Conservation (phyloP, 2,113 vertebrate genomes). For the Ovibos moschatus region DNA sequence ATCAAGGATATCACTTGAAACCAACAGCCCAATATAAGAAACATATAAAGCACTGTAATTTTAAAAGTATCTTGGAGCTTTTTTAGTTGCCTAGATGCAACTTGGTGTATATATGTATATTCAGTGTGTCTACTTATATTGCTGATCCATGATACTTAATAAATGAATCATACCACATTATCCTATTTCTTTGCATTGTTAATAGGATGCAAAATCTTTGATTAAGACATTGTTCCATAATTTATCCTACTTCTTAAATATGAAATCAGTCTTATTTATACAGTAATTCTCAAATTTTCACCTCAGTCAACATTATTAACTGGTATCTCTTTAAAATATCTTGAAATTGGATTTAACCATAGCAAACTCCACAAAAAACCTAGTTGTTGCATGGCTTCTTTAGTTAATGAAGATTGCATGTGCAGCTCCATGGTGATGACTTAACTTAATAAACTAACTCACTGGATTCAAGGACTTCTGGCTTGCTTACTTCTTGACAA, state of each 20-base stretch:
- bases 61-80: neutral
- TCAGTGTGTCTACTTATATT: neutral
- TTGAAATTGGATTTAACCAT: neutral
- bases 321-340: neutral
- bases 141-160: neutral
- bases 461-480: neutral
- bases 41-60: constrained; percentile 1
- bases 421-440: neutral
- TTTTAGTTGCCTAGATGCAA: neutral
- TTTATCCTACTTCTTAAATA: constrained; percentile 5
- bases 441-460: neutral
- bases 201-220: neutral
- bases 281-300: neutral
- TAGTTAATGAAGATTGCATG: neutral
- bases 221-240: constrained; percentile 40
- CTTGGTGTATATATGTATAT: neutral
- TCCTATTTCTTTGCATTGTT: neutral
- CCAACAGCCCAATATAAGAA: neutral
- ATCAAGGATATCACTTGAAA: neutral
- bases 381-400: neutral
- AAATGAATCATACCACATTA: neutral
- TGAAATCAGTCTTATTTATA: neutral
- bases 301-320: neutral
- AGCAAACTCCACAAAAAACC: neutral
- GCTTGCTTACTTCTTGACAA: neutral